These are phyloP conservation scores for Brienomyrus brachyistius DNA, from an alignment of 2,113 vertebrate genomes.

Conservation along the genomic window DNA sequence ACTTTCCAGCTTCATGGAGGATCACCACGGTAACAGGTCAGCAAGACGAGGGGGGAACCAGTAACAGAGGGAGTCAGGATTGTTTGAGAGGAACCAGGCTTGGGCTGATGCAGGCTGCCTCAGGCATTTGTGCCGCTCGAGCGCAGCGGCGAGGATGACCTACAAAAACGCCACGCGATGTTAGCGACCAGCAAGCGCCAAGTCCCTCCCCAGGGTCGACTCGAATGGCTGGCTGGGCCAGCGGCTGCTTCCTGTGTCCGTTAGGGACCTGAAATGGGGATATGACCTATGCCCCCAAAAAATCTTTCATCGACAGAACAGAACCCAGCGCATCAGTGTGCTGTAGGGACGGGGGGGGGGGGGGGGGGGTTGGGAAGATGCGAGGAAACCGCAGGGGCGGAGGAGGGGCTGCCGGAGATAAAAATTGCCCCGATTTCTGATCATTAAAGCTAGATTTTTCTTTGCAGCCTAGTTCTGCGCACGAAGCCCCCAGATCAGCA, in stretches of 20 bases:
- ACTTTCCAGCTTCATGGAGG: neutral
- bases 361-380: neutral
- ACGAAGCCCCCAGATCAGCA: conserved; percentile 29
- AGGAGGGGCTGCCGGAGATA: neutral
- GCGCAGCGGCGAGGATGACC: conserved; percentile 37
- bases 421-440: conserved; percentile 18
- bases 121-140: conserved; percentile 33
- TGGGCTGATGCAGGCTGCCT: conserved; percentile 36
- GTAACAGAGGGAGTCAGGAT: neutral
- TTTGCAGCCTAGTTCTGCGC: conserved; percentile 46
- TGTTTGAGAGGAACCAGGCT: conserved; percentile 44
- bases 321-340: neutral
- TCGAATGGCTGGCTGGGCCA: neutral
- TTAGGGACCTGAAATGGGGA: neutral
- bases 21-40: neutral
- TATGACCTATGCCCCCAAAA: neutral
- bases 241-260: neutral
- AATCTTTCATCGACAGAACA: neutral
- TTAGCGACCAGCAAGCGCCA: neutral
- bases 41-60: neutral
- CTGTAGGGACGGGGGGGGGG: neutral
- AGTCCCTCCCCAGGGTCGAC: neutral
- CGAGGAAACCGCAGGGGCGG: conserved; percentile 17
- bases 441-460: conserved; percentile 51
- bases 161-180: conserved; percentile 42